phyloP scores from a whole-genome alignment of 1,140 invertebrate genomes.

The Penaeus japonicus region DNA sequence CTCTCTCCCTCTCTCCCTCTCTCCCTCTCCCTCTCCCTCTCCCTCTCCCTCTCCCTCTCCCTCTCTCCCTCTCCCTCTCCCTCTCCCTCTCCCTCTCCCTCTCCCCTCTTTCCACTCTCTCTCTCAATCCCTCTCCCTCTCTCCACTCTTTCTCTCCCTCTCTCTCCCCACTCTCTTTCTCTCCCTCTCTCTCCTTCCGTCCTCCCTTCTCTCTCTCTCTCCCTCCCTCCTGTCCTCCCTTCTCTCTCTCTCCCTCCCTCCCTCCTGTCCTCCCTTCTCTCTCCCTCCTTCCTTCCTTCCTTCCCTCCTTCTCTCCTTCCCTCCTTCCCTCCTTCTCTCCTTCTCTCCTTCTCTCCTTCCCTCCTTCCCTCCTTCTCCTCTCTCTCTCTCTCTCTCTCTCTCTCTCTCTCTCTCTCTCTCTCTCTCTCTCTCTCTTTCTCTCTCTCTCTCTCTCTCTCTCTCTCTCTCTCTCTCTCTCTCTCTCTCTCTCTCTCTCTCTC shows the following conservation, averaged over 20 bases:
- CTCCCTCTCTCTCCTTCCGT: neutral
- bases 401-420: neutral
- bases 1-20: no score
- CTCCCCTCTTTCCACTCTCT: no score
- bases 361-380: neutral
- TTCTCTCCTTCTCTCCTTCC: neutral
- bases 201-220: constrained; percentile 78
- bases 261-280: neutral
- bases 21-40: no score
- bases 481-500: no score
- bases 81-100: no score
- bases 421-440: no score
- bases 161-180: neutral
- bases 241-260: neutral
- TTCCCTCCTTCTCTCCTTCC: neutral
- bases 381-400: neutral
- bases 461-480: no score
- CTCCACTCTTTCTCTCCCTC: neutral
- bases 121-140: no score
- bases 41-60: no score
- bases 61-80: no score
- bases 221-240: neutral
- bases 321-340: neutral
- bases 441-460: no score
- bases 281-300: neutral